Percentiles rank a stretch among this genome's conserved stretches.
Conservation (phyloP, 2,113 vertebrate species). For the Entomyzon cyanotis region DNA sequence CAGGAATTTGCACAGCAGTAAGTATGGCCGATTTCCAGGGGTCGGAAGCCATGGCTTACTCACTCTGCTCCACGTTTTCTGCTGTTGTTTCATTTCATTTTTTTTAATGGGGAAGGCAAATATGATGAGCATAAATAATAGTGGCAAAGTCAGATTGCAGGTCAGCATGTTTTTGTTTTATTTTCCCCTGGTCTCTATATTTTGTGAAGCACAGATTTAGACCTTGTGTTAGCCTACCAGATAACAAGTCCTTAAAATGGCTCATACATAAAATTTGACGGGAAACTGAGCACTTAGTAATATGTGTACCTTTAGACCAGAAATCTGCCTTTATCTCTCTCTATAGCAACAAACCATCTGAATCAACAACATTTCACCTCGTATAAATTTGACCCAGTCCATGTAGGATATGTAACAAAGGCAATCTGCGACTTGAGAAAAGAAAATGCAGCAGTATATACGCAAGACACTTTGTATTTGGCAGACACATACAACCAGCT, state of each 20-base stretch:
- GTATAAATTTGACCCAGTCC: background rate
- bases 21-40: constrained; percentile 33
- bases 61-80: background rate
- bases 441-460: background rate
- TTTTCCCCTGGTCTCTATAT: background rate
- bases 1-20: constrained; percentile 62
- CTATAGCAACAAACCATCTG: background rate
- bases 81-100: background rate
- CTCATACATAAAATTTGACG: background rate
- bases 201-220: background rate
- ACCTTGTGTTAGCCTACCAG: background rate
- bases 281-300: background rate
- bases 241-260: background rate
- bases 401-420: background rate
- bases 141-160: background rate
- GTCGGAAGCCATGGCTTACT: constrained; percentile 54
- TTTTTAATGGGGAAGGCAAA: constrained; percentile 9
- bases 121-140: background rate
- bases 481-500: constrained; percentile 33
- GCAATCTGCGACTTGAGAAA: background rate
- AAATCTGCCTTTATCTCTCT: background rate
- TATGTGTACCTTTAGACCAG: background rate
- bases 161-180: background rate
- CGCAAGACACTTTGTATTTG: constrained; percentile 15
- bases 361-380: background rate